Conservation (phyloP, 2,888 invertebrate genomes). For the Protodeltote pygarga region DNA sequence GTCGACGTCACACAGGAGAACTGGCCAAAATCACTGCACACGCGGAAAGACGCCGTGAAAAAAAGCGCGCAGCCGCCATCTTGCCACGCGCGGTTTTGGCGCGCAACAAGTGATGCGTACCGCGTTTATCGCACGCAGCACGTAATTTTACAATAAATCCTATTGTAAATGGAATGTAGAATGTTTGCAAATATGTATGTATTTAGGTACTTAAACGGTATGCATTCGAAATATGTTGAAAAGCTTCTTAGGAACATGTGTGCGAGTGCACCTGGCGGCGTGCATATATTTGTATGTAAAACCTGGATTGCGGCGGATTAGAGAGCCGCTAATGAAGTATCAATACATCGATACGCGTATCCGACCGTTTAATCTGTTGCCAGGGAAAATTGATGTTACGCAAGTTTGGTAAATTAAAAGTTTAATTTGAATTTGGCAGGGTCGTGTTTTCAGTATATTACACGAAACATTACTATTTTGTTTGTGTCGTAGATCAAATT, state of each 20-base stretch:
- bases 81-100: conserved; percentile 75
- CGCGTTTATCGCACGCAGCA: conserved; percentile 71
- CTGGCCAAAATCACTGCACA: conserved; percentile 83
- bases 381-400: conserved; percentile 17
- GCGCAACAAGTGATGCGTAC: conserved; percentile 59
- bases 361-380: conserved; percentile 33
- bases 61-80: conserved; percentile 71
- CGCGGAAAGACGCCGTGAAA: conserved; percentile 80
- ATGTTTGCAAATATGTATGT: conserved; percentile 70
- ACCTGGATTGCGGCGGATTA: conserved; percentile 40
- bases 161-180: conserved; percentile 79
- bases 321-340: conserved; percentile 46
- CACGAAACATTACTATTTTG: too few species aligned
- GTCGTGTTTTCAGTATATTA: too few species aligned
- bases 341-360: conserved; percentile 37
- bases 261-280: conserved; percentile 50
- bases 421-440: too few species aligned
- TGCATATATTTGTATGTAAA: conserved; percentile 51
- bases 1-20: conserved; percentile 80
- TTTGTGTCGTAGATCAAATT: too few species aligned
- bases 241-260: conserved; percentile 58
- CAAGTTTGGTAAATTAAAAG: background rate
- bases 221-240: conserved; percentile 71
- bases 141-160: conserved; percentile 84
- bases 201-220: conserved; percentile 78